Conservation (phyloP, 2,113 vertebrate species). For the Oreochromis niloticus region DNA sequence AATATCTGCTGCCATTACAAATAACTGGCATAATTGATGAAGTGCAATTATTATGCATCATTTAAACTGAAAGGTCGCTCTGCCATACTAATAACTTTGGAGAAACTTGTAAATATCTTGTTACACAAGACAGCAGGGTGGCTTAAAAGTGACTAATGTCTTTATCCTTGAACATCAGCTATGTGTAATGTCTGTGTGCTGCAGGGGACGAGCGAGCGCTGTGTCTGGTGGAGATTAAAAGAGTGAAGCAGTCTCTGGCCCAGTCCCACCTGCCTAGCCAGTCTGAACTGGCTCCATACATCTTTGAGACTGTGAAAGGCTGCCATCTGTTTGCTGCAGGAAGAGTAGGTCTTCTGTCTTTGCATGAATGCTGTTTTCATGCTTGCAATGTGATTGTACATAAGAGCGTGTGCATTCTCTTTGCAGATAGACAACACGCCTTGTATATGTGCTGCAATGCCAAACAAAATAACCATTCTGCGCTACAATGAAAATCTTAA, state of each 20-base stretch:
- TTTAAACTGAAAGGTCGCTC: neutral
- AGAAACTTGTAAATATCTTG: neutral
- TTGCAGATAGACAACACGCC: slow-evolving; percentile 89
- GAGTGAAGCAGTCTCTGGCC: slow-evolving; percentile 92
- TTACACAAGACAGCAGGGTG: neutral
- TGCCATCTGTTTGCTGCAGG: slow-evolving; percentile 96
- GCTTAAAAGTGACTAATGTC: neutral
- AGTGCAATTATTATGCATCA: neutral
- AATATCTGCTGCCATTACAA: neutral
- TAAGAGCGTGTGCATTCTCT: neutral
- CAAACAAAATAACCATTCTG: slow-evolving; percentile 90
- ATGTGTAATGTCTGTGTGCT: slow-evolving; percentile 10
- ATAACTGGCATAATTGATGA: neutral
- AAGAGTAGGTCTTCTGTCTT: slow-evolving; percentile 72
- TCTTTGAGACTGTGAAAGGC: slow-evolving; percentile 97
- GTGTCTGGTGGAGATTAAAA: slow-evolving; percentile 93
- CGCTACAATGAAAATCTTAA: slow-evolving; percentile 93
- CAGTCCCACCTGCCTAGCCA: slow-evolving; percentile 96
- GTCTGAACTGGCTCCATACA: slow-evolving; percentile 84
- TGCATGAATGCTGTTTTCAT: neutral
- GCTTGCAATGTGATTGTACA: neutral
- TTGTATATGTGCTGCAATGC: slow-evolving; percentile 96
- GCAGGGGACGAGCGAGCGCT: slow-evolving; percentile 92
- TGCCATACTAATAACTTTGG: neutral
- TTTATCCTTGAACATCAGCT: neutral